Evolutionary conservation across 1,140 invertebrate species (phyloP).

Genomic region (Cryptotermes secundus): DNA sequence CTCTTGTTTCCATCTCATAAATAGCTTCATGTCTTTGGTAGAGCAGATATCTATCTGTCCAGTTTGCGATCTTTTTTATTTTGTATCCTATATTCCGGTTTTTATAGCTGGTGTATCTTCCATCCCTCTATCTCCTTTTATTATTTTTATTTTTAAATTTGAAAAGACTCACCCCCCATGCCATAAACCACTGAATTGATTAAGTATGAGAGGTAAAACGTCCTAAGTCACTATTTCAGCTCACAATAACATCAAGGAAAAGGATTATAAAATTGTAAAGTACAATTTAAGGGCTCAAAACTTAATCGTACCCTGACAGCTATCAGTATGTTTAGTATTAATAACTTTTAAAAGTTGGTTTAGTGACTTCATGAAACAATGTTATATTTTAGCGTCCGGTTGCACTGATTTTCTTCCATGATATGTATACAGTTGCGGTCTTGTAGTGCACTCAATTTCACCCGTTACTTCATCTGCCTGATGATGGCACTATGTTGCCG

Average conservation of each 20-base stretch:
- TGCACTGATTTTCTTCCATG: no score
- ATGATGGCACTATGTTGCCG: no score
- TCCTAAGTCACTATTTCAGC: background rate
- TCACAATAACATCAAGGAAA: background rate
- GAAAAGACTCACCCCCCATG: background rate
- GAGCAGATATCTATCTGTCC: background rate
- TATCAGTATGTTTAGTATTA: no score
- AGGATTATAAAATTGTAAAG: background rate
- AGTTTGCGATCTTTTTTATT: constrained; percentile 1
- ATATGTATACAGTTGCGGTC: no score
- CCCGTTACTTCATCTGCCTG: no score
- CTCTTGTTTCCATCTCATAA: background rate
- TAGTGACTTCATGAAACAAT: no score
- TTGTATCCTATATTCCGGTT: constrained; percentile 6
- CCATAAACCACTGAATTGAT: constrained; percentile 16
- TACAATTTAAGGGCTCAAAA: background rate
- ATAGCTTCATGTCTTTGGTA: background rate
- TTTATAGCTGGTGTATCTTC: background rate
- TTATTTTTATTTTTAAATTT: constrained; percentile 17
- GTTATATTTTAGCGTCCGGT: no score
- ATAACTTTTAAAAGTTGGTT: no score
- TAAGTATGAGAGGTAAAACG: background rate
- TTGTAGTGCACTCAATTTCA: no score
- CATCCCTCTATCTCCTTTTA: background rate
- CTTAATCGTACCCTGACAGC: no score